Evolutionary conservation across 2,888 invertebrate genomes (phyloP).

Genomic region (Metellina segmentata): DNA sequence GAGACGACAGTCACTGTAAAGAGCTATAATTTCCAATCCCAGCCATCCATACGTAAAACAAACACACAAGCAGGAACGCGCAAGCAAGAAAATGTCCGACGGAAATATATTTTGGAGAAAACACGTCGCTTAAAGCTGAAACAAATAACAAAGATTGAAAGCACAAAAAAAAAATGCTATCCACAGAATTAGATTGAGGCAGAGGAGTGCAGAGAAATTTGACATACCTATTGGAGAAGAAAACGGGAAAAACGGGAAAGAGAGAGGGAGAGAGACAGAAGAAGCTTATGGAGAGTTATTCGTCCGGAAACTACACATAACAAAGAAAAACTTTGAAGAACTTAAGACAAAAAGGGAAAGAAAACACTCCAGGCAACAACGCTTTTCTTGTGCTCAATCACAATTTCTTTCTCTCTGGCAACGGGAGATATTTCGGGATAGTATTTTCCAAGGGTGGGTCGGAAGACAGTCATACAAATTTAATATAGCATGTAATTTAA

Average conservation of each 20-base stretch:
- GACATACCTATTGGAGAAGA: slow-evolving; percentile 65
- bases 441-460: slow-evolving; percentile 10
- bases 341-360: slow-evolving; percentile 34
- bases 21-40: too few species aligned
- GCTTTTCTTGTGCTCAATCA: slow-evolving; percentile 36
- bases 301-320: slow-evolving; percentile 51
- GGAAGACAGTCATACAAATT: slow-evolving; percentile 37
- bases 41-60: neutral
- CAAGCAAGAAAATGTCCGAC: neutral
- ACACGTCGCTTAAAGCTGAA: slow-evolving; percentile 29
- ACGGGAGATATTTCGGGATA: slow-evolving; percentile 32
- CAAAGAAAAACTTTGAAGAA: slow-evolving; percentile 55
- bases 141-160: slow-evolving; percentile 19
- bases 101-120: neutral
- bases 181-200: slow-evolving; percentile 55
- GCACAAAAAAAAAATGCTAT: slow-evolving; percentile 46
- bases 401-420: slow-evolving; percentile 44
- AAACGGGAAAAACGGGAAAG: neutral
- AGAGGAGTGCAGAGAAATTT: slow-evolving; percentile 59
- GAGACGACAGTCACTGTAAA: too few species aligned
- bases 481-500: slow-evolving; percentile 56
- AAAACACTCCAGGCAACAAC: slow-evolving; percentile 36
- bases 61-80: neutral
- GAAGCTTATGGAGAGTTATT: slow-evolving; percentile 68
- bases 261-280: slow-evolving; percentile 8